Evolutionary conservation across 2,888 invertebrate genomes (phyloP), one percentile per base, ranked within the genome.

Genomic region (Brenthis daphne): DNA sequence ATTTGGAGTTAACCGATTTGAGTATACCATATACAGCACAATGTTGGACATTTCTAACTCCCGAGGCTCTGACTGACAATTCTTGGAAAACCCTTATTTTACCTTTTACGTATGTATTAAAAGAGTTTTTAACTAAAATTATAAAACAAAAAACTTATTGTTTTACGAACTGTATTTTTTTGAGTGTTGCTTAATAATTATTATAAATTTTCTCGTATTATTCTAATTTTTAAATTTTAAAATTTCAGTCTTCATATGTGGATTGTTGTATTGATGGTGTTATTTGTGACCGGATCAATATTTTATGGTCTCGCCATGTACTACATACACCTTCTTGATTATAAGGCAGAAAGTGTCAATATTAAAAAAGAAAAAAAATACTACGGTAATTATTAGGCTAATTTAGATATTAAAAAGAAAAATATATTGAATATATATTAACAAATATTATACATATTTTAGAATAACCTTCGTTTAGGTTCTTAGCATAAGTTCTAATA

Each of bases 81-180:
- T 96, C 97, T 1, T 97, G 97, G 97, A 96, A 96, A 83, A 96
- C 97, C 0, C 89, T 97, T 8, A 95, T 97, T 78, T 87, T 96
- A 75, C 97, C 97, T 1, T 97, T 97, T 79, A 95, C 94, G 96
- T 96, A 89, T 85, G 88, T 80, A 29, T 55, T 16, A 6, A 12
- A 47, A 16, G 24, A 29, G 12, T 5, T 13, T 48, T 50, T 48
- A 6, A 13, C 5, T 24, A 24, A n/a, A 37, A 55, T 54, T 55
- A 0, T 11, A 5, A 16, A 43, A 37, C 13, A 6, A 43, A 54
- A 51, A n/a, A n/a, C 2, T 14, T 51, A n/a, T 51, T 4, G 51
- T n/a, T 43, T 43, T 43, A 11, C 8, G 37, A 51, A 13, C 0
- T 51, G 6, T 16, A 51, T 13, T 51, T 12, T n/a, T n/a, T 1